phyloP scores from a whole-genome alignment of 2,888 invertebrate genomes.

The Eupithecia subumbrata region DNA sequence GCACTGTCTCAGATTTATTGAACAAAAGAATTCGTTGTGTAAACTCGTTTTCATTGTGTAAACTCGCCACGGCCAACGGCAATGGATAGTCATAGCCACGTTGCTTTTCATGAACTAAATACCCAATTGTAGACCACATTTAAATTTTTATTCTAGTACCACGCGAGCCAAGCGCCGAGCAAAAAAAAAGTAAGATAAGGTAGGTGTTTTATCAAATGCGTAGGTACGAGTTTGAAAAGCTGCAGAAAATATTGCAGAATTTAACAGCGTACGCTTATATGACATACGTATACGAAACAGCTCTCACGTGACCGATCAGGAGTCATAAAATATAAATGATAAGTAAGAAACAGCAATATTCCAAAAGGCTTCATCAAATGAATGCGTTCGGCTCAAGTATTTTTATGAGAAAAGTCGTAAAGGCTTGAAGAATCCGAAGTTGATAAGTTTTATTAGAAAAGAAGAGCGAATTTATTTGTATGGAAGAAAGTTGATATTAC shows the following conservation, averaged over 20 bases:
- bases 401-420: slow-evolving; percentile 34
- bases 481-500: slow-evolving; percentile 10
- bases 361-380: slow-evolving; percentile 28
- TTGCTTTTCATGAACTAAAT: background rate
- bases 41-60: background rate
- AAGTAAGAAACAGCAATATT: slow-evolving; percentile 36
- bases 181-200: background rate
- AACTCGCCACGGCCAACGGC: background rate
- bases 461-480: slow-evolving; percentile 17
- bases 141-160: background rate
- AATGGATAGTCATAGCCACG: background rate
- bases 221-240: background rate
- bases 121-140: background rate
- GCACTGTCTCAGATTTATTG: no score
- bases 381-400: slow-evolving; percentile 28
- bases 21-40: no score
- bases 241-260: slow-evolving; percentile 10
- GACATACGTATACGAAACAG: slow-evolving; percentile 13
- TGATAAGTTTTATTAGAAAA: slow-evolving; percentile 34
- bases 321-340: slow-evolving; percentile 39
- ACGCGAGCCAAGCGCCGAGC: background rate
- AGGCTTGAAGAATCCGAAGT: slow-evolving; percentile 30
- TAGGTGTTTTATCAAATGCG: background rate
- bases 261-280: slow-evolving; percentile 12
- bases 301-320: slow-evolving; percentile 41